phyloP scores from a whole-genome alignment of 2,797 vertebrate genomes.

The Oceanodroma leucorhoa region DNA sequence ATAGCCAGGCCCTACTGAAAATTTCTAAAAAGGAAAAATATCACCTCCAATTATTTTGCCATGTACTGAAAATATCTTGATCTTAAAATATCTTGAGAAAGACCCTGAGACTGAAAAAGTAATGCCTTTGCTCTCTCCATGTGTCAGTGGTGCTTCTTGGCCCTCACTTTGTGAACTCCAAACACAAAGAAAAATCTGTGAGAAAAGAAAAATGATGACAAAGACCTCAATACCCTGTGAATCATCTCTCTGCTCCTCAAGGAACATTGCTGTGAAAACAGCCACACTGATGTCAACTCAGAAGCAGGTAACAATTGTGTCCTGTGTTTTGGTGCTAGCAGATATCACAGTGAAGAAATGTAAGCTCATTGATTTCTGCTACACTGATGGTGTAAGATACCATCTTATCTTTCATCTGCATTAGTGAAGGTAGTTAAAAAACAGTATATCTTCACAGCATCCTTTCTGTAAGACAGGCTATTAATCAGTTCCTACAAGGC shows the following conservation, averaged over 20 bases:
- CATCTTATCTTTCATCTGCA: background rate
- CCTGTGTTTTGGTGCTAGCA: background rate
- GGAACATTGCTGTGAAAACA: background rate
- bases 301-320: background rate
- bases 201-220: background rate
- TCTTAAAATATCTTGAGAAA: slow-evolving; percentile 40
- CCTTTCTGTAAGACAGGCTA: background rate
- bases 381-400: background rate
- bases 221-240: background rate
- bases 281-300: background rate
- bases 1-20: background rate
- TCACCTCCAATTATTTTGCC: slow-evolving; percentile 29
- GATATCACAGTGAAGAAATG: background rate
- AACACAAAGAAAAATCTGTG: slow-evolving; percentile 4
- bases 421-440: background rate
- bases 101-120: background rate
- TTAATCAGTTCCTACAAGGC: background rate
- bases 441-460: background rate
- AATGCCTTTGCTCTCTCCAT: background rate
- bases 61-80: background rate
- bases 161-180: background rate
- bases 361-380: slow-evolving; percentile 3
- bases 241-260: background rate
- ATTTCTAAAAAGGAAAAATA: background rate
- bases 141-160: background rate